Evolutionary conservation across 2,888 invertebrate genomes (phyloP), one percentile per base, ranked within the genome.

Genomic region (Tethea ocularis): DNA sequence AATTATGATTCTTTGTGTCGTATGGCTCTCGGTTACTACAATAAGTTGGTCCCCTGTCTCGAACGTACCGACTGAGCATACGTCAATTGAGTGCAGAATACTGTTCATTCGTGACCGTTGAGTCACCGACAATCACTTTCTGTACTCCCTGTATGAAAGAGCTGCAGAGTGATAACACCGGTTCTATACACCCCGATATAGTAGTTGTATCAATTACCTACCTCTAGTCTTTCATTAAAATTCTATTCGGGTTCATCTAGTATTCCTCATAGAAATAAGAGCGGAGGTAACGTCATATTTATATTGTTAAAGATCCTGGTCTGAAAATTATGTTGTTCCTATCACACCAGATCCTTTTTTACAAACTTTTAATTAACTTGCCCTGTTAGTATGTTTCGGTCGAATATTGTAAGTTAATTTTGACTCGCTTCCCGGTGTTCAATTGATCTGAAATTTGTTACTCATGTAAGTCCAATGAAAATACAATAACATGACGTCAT

Each of bases 41-140:
- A 80, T 82, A 77, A 77, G 76, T 73, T 72, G 74, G 72, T 71
- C 80, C 80, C 80, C 75, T 74, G 73, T 77, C 78, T 74, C 76
- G 70, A 73, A 72, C 75, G 69, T 68, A 64, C 71, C 75, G 74
- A 64, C 71, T 74, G 74, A 67, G 67, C 69, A 71, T 71, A 83
- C 88, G 85, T 78, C 78, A 73, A 80, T 80, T 86, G 90, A 88
- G 91, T 91, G 81, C 79, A 80, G 82, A 91, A 82, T 82, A 75
- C 74, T 77, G 75, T 84, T 86, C 82, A 83, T 84, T 80, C 78
- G 81, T 80, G 66, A 72, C 60, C 74, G 86, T 84, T 91, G 91
- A 91, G 83, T 91, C 91, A 89, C 73, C 71, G 76, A 7, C 46
- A 20, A 77, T 77, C 70, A 78, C 80, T 87, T 84, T 87, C 83